phyloP scores from a whole-genome alignment of 2,888 invertebrate genomes.

The Watsonalla binaria region DNA sequence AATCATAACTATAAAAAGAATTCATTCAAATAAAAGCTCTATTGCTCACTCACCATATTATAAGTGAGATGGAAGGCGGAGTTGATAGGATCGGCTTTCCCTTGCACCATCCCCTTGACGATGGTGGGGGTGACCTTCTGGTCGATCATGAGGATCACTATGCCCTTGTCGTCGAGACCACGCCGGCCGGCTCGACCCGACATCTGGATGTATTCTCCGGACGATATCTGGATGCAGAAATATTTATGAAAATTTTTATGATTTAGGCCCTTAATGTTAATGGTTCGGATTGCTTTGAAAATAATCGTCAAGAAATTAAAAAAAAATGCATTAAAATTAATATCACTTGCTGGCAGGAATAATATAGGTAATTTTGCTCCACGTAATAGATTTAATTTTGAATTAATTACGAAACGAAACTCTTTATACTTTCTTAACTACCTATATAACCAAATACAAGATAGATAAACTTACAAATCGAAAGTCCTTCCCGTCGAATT shows the following conservation, averaged over 20 bases:
- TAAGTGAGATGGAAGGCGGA: constrained; percentile 99
- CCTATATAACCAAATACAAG: constrained; percentile 1
- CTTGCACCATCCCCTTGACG: constrained; percentile 89
- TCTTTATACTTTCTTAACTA: too few species aligned
- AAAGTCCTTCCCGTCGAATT: constrained; percentile 98
- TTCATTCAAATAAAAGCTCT: not conserved
- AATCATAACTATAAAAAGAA: too few species aligned
- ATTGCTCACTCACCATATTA: constrained; percentile 90
- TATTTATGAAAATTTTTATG: not conserved
- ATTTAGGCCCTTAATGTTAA: too few species aligned
- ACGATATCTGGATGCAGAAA: constrained; percentile 81
- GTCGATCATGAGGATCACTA: constrained; percentile 99
- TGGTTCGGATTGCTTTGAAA: too few species aligned
- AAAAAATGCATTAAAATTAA: too few species aligned
- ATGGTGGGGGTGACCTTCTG: constrained; percentile 92
- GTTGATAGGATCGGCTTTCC: constrained; percentile 97
- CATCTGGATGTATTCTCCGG: constrained; percentile 99
- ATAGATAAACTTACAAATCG: constrained; percentile 84
- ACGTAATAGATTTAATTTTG: too few species aligned
- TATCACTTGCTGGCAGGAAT: too few species aligned
- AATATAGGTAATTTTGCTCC: too few species aligned
- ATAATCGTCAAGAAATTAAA: not conserved
- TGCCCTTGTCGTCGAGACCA: constrained; percentile 97
- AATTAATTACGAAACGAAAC: too few species aligned
- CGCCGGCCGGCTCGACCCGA: constrained; percentile 98